Base-by-base conservation (phyloP, 1,140 invertebrate genomes). In the Brachionus rubens region DNA sequence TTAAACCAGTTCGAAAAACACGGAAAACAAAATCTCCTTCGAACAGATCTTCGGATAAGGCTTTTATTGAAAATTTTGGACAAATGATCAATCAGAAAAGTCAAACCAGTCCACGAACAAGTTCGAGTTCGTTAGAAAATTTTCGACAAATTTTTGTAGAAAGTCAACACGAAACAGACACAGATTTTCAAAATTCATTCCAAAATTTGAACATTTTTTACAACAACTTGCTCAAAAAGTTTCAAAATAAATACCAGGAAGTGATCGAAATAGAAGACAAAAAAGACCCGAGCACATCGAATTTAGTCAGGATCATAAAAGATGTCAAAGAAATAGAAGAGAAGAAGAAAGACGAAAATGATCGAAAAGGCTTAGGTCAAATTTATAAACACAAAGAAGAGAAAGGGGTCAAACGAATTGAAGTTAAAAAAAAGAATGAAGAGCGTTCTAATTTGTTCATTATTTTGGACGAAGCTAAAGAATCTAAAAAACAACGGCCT, bases 151-250 rank as follows among this genome's bases (percentile, higher is more conserved):
- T 59, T 3, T 16, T 59, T 1, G 54, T 33, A 59, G 54, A 59
- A 36, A 59, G 54, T 19, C 54, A 59, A 16, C 28, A 59, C 16
- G 54, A 59, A 33, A 59, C 54, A 59, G 54, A 59, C 54, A 59
- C 28, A 3, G 54, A 59, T 9, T 33, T 36, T 12, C 54, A 59
- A 28, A 12, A 30, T 12, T 59, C 54, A 6, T 59, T 59, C 36
- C 30, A 33, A 59, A 36, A 33, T 59, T 19, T 59, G 9, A 59
- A 59, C 9, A 30, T 33, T 16, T 59, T 59, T 16, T 59, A 59
- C n/a, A 59, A 59, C 21, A 59, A 33, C 21, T 59, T 59, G 36
- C 9, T 59, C 12, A 59, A 6, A 59, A 59, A 36, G 36, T 59
- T 59, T 36, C 54, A 59, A 16, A 59, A 33, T n/a, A 59, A 36